Evolutionary conservation across 2,888 invertebrate species (phyloP), one percentile per base, ranked within the genome.

Genomic region (Scotopteryx bipunctaria): DNA sequence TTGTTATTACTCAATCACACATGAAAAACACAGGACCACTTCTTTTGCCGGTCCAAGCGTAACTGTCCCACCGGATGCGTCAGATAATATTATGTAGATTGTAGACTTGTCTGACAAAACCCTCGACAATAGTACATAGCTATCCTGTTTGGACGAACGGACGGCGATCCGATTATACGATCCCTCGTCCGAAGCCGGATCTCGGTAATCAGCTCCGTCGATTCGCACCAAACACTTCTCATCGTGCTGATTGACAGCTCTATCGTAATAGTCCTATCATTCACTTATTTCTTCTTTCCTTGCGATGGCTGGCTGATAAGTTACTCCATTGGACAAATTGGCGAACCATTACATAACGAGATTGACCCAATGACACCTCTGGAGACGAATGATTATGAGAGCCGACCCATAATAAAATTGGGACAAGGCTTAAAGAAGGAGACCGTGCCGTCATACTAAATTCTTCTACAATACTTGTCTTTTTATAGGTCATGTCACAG

Each of bases 141-240:
- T 42, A 43, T 21, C 23, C 42, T 37, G 37, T 9, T 31, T 31
- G 62, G 55, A 55, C 63, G 65, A 63, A 65, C 66, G 64, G 63
- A 58, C 62, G 61, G 48, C 63, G 66, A 76, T 73, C 69, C 63
- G 73, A 77, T 78, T 78, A 77, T 63, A 55, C 61, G 68, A 54
- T 65, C 70, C 73, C 67, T 59, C 66, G 70, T 75, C 70, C 54
- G 53, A 55, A 55, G 56, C 69, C 68, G 69, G 68, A 73, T 69
- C 67, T 61, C 53, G 37, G 67, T 68, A 71, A 73, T 74, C 74
- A 72, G 58, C 63, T 55, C 56, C 66, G 67, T 68, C 69, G 68
- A 65, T 66, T 65, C 64, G 58, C 35, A 58, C 55, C 35, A 31
- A 37, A 43, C 45, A 36, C 16, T 21, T 45, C 31, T 16, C 31